Evolutionary conservation across 2,888 invertebrate genomes (phyloP), one percentile per base, ranked within the genome.

Genomic region (Synergus itoensis): DNA sequence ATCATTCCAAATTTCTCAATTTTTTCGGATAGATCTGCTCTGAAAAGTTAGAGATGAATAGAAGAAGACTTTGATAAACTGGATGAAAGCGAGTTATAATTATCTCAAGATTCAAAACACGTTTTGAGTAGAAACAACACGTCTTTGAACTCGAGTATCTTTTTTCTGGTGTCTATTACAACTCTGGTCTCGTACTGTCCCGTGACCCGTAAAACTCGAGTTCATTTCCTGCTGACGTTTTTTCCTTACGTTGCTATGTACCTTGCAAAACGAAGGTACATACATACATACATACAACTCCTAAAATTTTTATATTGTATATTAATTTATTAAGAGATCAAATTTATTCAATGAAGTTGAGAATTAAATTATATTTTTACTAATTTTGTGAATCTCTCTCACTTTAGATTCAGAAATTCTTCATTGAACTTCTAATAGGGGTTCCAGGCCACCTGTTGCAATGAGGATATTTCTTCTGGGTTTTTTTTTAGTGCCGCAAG

Each of bases 221-320:
- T 73, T 73, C 73, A 73, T 73, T 73, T 73, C 73, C 73, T 53
- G 73, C 36, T 73, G 73, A 53, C 28, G 16, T 45, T 67, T 21
- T 21, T 45, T 67, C n/a, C 21, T 12, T 62, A 21, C 60, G 60
- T 18, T 60, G 60, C 11, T n/a, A 28, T 28, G 28, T 65, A 40
- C 41, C 41, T 65, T 40, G 65, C 18, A 18, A 65, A 65, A 40
- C 8, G 12, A 5, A 45, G 18, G 21, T n/a, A n/a, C n/a, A n/a
- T n/a, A n/a, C n/a, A n/a, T n/a, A n/a, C 41, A 43, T 12, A 14
- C 18, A 43, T 21, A 28, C 21, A 62, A 53, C 9, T n/a, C 28
- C 21, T 67, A 14, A 28, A 28, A 67, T 67, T 65, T 40, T 65
- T 40, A 41, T n/a, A 11, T 65, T 57, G n/a, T 8, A 18, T 18